phyloP scores from a whole-genome alignment of 2,113 vertebrate genomes.

The Serilophus lunatus region DNA sequence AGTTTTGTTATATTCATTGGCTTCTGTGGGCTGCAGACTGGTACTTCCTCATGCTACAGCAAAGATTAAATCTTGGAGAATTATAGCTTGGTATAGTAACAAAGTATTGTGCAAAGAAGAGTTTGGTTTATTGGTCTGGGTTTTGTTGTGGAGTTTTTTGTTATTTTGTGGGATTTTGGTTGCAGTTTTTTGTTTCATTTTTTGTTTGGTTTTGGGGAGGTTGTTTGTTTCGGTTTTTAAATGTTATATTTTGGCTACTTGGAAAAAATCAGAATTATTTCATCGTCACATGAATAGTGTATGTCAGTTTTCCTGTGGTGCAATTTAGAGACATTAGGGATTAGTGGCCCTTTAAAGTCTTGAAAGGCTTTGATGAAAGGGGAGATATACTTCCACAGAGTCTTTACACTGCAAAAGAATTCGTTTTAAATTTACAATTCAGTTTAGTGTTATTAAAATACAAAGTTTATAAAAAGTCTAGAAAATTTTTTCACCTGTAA shows the following conservation, averaged over 20 bases:
- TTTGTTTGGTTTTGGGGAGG: not conserved
- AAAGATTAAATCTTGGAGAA: constrained; percentile 26
- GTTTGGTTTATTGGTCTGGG: not conserved
- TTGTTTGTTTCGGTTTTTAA: not conserved
- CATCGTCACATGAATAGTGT: not conserved
- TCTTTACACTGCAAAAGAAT: not conserved
- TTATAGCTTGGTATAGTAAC: not conserved
- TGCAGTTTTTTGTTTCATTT: too few relatives aligned
- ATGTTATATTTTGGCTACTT: not conserved
- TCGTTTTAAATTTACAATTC: not conserved
- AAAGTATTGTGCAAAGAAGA: not conserved
- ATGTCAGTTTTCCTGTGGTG: not conserved
- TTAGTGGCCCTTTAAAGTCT: constrained; percentile 13
- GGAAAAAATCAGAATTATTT: not conserved
- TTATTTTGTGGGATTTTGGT: too few relatives aligned
- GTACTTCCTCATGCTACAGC: not conserved
- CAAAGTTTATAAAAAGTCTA: not conserved
- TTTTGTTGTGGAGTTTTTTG: not conserved
- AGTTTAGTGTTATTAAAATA: not conserved
- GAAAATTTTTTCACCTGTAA: not conserved
- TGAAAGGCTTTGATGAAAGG: not conserved
- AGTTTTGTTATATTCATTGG: constrained; percentile 37
- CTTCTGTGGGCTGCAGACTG: constrained; percentile 2
- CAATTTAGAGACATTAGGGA: not conserved
- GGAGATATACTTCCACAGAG: not conserved